These are phyloP conservation scores for Syrrhaptes paradoxus DNA, from an alignment of 2,113 vertebrate species.

Conservation along the genomic window DNA sequence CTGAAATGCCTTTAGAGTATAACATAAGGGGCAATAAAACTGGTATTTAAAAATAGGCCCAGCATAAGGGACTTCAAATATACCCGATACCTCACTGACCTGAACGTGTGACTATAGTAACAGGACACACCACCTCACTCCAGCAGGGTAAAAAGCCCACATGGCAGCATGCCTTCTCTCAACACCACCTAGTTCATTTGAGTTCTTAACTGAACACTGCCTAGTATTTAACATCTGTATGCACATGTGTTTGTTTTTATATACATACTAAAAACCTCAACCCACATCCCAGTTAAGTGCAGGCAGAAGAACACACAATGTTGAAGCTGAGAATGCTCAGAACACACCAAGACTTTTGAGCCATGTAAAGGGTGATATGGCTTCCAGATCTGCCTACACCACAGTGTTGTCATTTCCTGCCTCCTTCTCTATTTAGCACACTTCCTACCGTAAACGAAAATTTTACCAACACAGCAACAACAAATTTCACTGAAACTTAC, in stretches of 20 bases:
- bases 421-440: background rate
- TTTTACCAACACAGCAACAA: background rate
- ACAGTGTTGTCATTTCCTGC: background rate
- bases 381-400: background rate
- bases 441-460: background rate
- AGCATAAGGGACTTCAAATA: rapidly evolving
- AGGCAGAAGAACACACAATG: background rate
- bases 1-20: background rate
- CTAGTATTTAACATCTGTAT: background rate
- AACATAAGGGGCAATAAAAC: background rate
- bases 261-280: background rate
- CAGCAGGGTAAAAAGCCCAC: background rate
- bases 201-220: background rate
- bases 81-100: background rate
- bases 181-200: background rate
- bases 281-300: background rate
- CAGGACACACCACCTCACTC: background rate
- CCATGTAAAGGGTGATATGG: rapidly evolving
- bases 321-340: background rate
- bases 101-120: background rate
- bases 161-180: background rate
- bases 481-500: background rate
- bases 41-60: background rate
- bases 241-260: rapidly evolving
- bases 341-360: background rate